These are phyloP conservation scores for Diadema setosum DNA, from an alignment of 35 echinoderm and acorn worm genomes.

Conservation along the genomic window DNA sequence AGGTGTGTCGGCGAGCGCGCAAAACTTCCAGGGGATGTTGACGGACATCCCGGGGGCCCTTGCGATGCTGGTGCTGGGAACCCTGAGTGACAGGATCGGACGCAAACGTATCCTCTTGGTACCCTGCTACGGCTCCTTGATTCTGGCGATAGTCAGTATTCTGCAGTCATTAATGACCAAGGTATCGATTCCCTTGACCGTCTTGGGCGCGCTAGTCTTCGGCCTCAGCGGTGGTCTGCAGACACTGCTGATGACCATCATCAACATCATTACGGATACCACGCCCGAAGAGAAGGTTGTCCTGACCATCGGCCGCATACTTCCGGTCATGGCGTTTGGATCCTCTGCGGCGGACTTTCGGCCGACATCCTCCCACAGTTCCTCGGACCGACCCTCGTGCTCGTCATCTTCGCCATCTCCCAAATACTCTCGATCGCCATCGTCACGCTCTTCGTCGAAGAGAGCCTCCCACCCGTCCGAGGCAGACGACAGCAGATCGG, in stretches of 20 bases:
- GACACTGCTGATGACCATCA: background rate
- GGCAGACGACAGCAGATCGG: background rate
- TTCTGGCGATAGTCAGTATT: background rate
- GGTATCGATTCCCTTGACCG: background rate
- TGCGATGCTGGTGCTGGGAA: background rate
- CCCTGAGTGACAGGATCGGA: background rate
- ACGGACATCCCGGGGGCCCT: background rate
- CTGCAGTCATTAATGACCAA: background rate
- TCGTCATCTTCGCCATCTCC: background rate
- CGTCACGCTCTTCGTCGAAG: background rate
- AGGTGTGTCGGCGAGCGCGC: background rate
- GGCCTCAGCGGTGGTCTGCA: background rate
- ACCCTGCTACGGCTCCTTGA: background rate
- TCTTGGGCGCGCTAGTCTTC: background rate
- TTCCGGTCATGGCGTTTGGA: background rate
- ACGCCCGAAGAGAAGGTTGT: background rate
- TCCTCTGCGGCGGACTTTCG: background rate
- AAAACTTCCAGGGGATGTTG: background rate
- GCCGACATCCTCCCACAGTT: background rate
- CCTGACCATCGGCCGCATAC: background rate
- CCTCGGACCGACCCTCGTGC: background rate
- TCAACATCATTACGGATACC: background rate
- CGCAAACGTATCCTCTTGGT: background rate
- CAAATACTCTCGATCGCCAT: background rate
- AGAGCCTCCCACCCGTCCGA: background rate